phyloP scores from a whole-genome alignment of 2,113 vertebrate genomes.

The Brevimyrus niger region DNA sequence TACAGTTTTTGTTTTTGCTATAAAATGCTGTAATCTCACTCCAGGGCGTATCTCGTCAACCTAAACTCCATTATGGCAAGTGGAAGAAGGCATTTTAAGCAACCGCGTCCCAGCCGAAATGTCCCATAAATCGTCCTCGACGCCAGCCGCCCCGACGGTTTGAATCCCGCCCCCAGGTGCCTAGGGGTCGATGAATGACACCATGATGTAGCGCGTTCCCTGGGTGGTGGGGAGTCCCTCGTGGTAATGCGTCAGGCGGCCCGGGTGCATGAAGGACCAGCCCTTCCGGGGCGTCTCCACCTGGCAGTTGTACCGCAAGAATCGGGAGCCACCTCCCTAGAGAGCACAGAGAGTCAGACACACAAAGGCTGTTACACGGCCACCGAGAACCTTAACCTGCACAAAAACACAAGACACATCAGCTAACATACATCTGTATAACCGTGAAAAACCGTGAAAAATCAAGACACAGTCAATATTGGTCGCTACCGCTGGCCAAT shows the following conservation, averaged over 20 bases:
- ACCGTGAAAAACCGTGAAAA: not conserved
- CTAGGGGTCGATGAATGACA: slow-evolving; percentile 82
- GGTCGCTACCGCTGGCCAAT: not conserved
- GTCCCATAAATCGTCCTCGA: not conserved
- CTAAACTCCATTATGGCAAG: not conserved
- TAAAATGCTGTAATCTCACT: not conserved
- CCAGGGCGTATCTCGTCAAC: not conserved
- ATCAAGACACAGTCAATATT: not conserved
- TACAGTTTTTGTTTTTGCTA: not conserved
- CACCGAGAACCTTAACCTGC: not conserved
- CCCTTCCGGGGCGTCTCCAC: slow-evolving; percentile 75
- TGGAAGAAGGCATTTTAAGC: not conserved
- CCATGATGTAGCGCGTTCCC: slow-evolving; percentile 84
- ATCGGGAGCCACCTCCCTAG: slow-evolving; percentile 78
- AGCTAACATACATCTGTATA: not conserved
- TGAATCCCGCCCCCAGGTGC: rapidly evolving
- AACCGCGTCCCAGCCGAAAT: not conserved
- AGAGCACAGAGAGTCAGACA: slow-evolving; percentile 1
- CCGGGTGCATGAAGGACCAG: slow-evolving; percentile 81
- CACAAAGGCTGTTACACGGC: not conserved
- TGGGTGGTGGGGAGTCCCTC: slow-evolving; percentile 75
- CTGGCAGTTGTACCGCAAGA: slow-evolving; percentile 73
- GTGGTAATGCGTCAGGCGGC: slow-evolving; percentile 81
- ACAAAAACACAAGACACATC: not conserved
- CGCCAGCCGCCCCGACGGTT: not conserved